These are phyloP conservation scores for Bimastos eiseni DNA, from an alignment of 2,888 invertebrate species.

Conservation along the genomic window DNA sequence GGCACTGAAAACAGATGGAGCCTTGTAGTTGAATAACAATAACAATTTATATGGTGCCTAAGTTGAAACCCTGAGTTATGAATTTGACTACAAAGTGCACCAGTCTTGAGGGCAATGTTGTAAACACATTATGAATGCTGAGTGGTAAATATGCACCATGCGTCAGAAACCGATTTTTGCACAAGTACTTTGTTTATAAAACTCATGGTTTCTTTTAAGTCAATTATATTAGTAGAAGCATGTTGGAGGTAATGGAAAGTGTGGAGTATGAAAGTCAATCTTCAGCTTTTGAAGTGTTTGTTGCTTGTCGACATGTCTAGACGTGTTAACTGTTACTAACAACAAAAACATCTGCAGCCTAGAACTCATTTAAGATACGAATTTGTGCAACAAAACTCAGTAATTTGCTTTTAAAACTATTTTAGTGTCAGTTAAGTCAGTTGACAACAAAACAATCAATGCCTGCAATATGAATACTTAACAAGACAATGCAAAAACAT, in stretches of 20 bases:
- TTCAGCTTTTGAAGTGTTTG: constrained; percentile 2
- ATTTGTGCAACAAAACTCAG: neutral
- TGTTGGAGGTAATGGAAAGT: neutral
- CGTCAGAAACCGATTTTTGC: neutral
- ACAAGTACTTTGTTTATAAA: neutral
- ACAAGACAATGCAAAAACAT: neutral
- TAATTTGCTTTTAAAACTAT: neutral
- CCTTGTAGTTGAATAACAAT: neutral
- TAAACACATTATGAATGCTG: neutral
- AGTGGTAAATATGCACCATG: neutral
- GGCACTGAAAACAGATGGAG: neutral
- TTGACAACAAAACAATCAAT: neutral
- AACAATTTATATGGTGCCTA: no score
- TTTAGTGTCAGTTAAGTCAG: neutral
- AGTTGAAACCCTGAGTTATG: neutral
- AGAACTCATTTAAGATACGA: neutral
- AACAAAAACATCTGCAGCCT: neutral
- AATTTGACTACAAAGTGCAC: neutral
- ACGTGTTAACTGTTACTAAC: neutral
- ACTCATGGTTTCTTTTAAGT: neutral
- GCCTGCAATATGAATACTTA: neutral
- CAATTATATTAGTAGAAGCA: neutral
- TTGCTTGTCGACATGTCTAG: neutral
- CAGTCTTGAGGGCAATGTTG: neutral
- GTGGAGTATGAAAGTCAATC: neutral